A percentile compares a stretch with the other conserved stretches of the same genome.
Evolutionary conservation across 2,797 vertebrate genomes (phyloP).

Genomic region (Gymnopithys bicolor): DNA sequence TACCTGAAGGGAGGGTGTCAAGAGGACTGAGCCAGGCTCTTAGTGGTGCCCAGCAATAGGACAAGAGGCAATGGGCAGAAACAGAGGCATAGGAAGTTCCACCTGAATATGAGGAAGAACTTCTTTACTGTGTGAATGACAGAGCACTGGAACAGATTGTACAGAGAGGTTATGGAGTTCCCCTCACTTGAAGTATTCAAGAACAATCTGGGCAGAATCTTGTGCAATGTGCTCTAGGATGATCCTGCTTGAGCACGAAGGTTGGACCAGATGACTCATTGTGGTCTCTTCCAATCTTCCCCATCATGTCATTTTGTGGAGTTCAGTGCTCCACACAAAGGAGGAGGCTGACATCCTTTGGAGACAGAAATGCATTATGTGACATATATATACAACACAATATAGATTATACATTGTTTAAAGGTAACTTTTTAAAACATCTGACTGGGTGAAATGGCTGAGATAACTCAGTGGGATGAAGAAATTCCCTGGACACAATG

Average conservation of each 20-base stretch:
- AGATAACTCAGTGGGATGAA: not conserved
- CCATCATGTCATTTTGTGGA: not conserved
- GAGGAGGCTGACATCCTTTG: not conserved
- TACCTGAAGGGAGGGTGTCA: not conserved
- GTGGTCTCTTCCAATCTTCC: not conserved
- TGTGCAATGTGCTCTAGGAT: fast-evolving
- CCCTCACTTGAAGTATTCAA: not conserved
- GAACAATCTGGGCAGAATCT: not conserved
- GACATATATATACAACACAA: not conserved
- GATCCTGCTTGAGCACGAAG: not conserved
- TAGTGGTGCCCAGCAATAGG: not conserved
- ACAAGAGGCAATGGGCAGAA: not conserved
- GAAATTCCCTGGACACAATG: not conserved
- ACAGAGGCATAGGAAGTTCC: not conserved
- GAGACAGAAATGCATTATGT: not conserved
- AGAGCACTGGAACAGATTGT: not conserved
- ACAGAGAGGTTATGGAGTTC: not conserved
- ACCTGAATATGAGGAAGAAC: not conserved
- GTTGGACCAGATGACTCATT: not conserved
- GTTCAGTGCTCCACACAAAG: not conserved
- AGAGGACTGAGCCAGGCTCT: too few species aligned
- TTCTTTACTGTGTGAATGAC: not conserved
- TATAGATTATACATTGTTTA: not conserved
- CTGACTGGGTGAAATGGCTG: not conserved
- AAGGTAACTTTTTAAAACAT: not conserved